Conservation (phyloP, 2,113 vertebrate genomes). For the Sorex fumeus region DNA sequence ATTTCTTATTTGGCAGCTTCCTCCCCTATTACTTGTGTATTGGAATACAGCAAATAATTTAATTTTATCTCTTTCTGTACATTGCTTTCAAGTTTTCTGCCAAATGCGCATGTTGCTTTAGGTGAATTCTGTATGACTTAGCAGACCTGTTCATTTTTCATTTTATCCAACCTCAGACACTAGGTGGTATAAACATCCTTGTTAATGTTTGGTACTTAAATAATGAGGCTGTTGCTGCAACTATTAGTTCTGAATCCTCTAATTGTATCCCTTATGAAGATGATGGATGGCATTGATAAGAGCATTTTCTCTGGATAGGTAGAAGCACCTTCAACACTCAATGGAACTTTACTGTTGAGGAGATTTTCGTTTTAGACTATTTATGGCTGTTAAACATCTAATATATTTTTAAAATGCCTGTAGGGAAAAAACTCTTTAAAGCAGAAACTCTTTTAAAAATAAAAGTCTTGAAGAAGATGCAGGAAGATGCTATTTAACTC, state of each 20-base stretch:
- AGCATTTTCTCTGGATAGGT: conserved; percentile 47
- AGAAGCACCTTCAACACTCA: conserved; percentile 43
- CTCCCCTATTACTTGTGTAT: conserved; percentile 33
- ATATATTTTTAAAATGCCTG: neutral
- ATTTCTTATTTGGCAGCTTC: conserved; percentile 62
- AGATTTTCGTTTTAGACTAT: conserved; percentile 19
- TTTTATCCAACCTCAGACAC: conserved; percentile 63
- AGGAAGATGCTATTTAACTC: neutral
- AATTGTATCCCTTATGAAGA: conserved; percentile 62
- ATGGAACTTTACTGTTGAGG: neutral
- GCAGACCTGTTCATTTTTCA: conserved; percentile 69
- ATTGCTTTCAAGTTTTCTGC: conserved; percentile 70
- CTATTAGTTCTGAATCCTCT: neutral
- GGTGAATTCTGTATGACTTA: conserved; percentile 68
- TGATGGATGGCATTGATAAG: conserved; percentile 44
- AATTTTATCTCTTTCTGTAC: conserved; percentile 78
- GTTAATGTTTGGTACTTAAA: conserved; percentile 61
- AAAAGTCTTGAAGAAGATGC: neutral
- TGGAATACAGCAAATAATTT: conserved; percentile 76
- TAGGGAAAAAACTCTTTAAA: neutral
- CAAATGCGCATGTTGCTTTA: conserved; percentile 40
- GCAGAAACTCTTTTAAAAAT: conserved; percentile 21
- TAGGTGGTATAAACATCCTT: conserved; percentile 58
- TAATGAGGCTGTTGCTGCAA: conserved; percentile 56
- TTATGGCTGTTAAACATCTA: conserved; percentile 43